A percentile compares a stretch with the other conserved stretches of the same genome.
These are phyloP conservation scores for Philantomba maxwellii DNA, from an alignment of 2,113 vertebrate genomes.

Conservation along the genomic window DNA sequence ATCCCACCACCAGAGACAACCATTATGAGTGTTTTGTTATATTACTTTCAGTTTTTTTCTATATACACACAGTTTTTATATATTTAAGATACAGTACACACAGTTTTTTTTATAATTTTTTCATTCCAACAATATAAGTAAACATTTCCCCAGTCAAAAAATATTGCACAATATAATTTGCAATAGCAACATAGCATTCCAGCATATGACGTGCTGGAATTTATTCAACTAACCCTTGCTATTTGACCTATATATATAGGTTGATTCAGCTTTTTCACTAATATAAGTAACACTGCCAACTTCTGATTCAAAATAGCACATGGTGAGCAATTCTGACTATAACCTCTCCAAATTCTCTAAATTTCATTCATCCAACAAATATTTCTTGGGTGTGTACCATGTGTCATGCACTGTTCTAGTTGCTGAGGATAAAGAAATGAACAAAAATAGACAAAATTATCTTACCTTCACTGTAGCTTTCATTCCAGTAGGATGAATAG, in stretches of 20 bases:
- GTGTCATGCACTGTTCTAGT: not conserved
- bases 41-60: not conserved
- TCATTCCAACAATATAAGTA: not conserved
- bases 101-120: not conserved
- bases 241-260: not conserved
- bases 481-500: not conserved
- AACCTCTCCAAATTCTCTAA: not conserved
- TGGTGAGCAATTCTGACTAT: not conserved
- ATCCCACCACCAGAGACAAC: not conserved
- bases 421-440: not conserved
- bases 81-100: not conserved
- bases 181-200: not conserved
- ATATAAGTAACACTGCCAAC: constrained; percentile 20
- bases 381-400: not conserved
- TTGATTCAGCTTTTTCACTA: constrained; percentile 1
- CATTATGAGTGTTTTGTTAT: not conserved
- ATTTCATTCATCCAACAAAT: not conserved
- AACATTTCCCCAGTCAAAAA: not conserved
- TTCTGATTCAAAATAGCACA: constrained; percentile 30
- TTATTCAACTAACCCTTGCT: not conserved
- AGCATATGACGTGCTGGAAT: not conserved
- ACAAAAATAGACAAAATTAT: not conserved
- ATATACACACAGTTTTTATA: not conserved
- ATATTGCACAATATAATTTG: not conserved
- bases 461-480: not conserved